Percentiles rank a stretch among this genome's conserved stretches.
These are phyloP conservation scores for Apodemia mormo DNA, from an alignment of 2,888 invertebrate species.

Conservation along the genomic window DNA sequence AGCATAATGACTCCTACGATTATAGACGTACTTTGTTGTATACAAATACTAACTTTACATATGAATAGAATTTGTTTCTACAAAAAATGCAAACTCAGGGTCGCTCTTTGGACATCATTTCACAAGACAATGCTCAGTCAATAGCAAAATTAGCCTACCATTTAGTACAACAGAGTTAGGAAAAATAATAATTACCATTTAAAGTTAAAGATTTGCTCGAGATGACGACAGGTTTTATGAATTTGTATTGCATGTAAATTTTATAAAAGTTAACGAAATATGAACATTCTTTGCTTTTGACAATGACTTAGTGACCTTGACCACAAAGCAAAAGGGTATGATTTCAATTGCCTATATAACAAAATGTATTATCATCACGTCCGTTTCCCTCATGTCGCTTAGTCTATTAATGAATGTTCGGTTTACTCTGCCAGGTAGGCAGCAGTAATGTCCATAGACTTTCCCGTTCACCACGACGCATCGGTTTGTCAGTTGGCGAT, in stretches of 20 bases:
- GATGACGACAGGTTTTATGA: not conserved
- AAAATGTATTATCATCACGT: too few species aligned
- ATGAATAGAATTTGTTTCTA: not conserved
- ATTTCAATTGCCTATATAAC: too few species aligned
- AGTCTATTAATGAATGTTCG: too few species aligned
- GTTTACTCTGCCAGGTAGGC: too few species aligned
- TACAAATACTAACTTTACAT: slow-evolving; percentile 1
- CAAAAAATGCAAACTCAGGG: not conserved
- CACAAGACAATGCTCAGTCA: slow-evolving; percentile 1
- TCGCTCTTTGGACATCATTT: not conserved
- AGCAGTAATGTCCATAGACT: too few species aligned
- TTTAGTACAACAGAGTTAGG: not conserved
- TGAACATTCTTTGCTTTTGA: not conserved
- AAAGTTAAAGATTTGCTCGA: not conserved
- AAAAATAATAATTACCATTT: slow-evolving; percentile 13
- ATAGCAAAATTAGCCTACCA: slow-evolving; percentile 9
- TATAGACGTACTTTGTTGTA: not conserved
- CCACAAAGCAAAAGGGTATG: too few species aligned
- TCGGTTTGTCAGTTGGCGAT: too few species aligned
- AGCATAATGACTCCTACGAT: not conserved
- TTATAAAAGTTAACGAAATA: not conserved
- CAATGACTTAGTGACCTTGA: not conserved
- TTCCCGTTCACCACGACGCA: too few species aligned
- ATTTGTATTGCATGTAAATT: not conserved
- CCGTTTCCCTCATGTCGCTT: too few species aligned